Conservation (phyloP, 2,113 vertebrate species). For the Xiphophorus hellerii region DNA sequence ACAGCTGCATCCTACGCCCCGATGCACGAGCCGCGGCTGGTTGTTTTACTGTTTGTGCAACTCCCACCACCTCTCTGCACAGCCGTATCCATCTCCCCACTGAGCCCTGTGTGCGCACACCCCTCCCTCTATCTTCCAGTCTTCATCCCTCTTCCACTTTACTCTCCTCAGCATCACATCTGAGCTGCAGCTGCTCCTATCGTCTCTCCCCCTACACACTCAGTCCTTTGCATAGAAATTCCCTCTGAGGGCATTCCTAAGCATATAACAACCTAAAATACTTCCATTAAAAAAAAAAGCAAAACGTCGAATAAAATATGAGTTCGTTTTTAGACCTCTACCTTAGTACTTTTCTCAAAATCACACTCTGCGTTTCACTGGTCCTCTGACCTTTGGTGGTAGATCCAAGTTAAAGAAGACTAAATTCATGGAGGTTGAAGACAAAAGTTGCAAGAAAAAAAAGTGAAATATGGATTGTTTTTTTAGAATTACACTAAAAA, state of each 20-base stretch:
- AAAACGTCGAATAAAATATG: too few relatives aligned
- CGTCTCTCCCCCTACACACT: constrained; percentile 4
- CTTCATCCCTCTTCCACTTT: constrained; percentile 24
- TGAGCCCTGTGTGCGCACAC: constrained; percentile 32
- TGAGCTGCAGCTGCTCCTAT: constrained; percentile 14
- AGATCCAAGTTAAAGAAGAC: background rate
- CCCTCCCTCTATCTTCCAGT: constrained; percentile 8
- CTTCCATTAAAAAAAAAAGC: too few relatives aligned
- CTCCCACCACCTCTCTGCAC: constrained; percentile 54
- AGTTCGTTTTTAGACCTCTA: too few relatives aligned
- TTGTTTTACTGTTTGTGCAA: constrained; percentile 50
- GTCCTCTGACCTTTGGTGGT: background rate
- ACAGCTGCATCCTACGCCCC: constrained; percentile 13
- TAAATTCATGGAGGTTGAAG: background rate
- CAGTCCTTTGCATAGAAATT: background rate
- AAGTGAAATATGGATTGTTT: too few relatives aligned
- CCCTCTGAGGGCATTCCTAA: background rate
- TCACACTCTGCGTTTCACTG: background rate
- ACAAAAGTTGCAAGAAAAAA: too few relatives aligned
- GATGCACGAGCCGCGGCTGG: constrained; percentile 40
- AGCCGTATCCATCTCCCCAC: constrained; percentile 58
- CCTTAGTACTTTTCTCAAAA: background rate
- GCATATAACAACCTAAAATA: background rate
- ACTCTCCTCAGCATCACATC: constrained; percentile 51
- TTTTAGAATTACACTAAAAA: too few relatives aligned